Base-by-base conservation (phyloP, 1,140 invertebrate genomes). In the Euborellia annulipes region DNA sequence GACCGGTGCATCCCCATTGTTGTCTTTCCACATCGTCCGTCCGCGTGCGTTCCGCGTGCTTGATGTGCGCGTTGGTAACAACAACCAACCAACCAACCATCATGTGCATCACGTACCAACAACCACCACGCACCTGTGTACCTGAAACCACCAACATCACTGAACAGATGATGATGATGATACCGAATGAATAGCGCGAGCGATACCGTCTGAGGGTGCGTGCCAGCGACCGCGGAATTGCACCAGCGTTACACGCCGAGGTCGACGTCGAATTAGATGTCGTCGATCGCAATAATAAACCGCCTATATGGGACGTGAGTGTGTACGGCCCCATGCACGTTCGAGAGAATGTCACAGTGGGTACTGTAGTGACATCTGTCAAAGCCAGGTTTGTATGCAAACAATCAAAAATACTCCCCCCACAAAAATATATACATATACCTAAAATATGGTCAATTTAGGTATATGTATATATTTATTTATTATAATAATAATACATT, bases 201-300 rank as follows among this genome's bases (percentile, higher is more conserved):
- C 85, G 82, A 73, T 93, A 91, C 74, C 83, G 82, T 62, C 78
- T 94, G 69, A 82, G 80, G 70, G 88, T 92, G 67, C 82, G 83
- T 67, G 89, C 89, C 65, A 86, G 82, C 60, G 89, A 94, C 76
- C 77, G 78, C 70, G 89, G 89, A 64, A 76, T 72, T 64, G 79
- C 82, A 65, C 79, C 81, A 63, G 83, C 85, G 62, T 27, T 27
- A 27, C 80, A 75, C 68, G 87, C 88, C 66, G 85, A 90, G 70
- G 89, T 92, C 68, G 87, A 92, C 70, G 85, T 92, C 72, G 84
- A 89, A 68, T 84, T 94, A 79, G 87, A 90, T 75, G 87, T 94
- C 70, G 87, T 94, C 73, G 87, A 92, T 79, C 83, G 86, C 71
- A 90, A 91, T 78, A 92, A 91, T 82, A 92, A 92, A 76, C 88